Evolutionary conservation across 1,140 invertebrate species (phyloP).

Genomic region (Psilanteris sp.): DNA sequence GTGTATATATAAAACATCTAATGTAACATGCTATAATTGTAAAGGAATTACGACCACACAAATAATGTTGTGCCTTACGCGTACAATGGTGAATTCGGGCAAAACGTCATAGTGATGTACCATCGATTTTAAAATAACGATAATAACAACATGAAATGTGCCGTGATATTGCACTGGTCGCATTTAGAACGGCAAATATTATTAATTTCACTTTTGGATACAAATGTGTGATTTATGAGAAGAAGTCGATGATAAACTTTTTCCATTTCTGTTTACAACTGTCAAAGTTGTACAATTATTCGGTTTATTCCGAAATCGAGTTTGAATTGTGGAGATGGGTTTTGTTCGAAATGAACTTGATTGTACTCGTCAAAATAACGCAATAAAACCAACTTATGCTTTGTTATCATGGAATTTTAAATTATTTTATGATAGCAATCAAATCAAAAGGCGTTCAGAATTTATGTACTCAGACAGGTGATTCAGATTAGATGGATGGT

Average conservation of each 20-base stretch:
- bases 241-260: background rate
- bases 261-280: background rate
- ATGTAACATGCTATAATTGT: no score
- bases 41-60: conserved; percentile 7
- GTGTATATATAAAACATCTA: no score
- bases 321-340: background rate
- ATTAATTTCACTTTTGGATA: conserved; percentile 5
- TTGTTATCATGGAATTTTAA: no score
- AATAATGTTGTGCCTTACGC: conserved; percentile 13
- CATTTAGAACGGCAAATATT: conserved; percentile 7
- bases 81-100: conserved; percentile 17
- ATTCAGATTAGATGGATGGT: no score
- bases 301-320: conserved; percentile 1
- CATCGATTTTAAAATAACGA: conserved; percentile 28
- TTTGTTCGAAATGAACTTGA: no score
- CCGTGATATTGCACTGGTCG: conserved; percentile 3
- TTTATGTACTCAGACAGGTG: no score
- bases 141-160: conserved; percentile 24
- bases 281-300: background rate
- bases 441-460: no score
- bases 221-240: conserved; percentile 1
- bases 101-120: conserved; percentile 15
- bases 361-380: no score
- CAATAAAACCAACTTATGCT: no score
- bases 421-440: no score